These are phyloP conservation scores for Andrena fulva DNA, from an alignment of 2,888 invertebrate species.

Conservation along the genomic window DNA sequence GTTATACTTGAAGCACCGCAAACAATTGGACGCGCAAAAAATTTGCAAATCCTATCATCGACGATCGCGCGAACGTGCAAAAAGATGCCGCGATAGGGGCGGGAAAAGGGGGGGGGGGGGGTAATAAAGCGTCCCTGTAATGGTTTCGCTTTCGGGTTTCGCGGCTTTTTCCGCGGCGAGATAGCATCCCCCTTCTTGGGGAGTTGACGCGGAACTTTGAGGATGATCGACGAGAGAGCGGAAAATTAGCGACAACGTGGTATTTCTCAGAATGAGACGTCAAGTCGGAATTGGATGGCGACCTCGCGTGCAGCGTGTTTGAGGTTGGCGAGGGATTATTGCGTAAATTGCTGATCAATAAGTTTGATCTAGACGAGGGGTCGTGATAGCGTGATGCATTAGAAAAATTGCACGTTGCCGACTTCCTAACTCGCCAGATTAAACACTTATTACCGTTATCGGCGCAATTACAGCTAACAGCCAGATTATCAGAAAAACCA, in stretches of 20 bases:
- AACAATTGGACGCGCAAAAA: not conserved
- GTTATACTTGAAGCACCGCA: not conserved
- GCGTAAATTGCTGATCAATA: conserved; percentile 45
- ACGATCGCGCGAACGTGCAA: not conserved
- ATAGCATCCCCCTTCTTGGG: conserved; percentile 19
- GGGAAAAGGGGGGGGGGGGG: not conserved
- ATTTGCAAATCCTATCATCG: not conserved
- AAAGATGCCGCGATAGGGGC: not conserved
- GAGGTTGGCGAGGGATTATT: conserved; percentile 36
- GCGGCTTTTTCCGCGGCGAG: conserved; percentile 5
- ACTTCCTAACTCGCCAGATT: too few species aligned
- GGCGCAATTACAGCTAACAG: not conserved
- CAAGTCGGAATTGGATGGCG: conserved; percentile 34
- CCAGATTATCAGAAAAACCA: not conserved
- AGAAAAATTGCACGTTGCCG: conserved; percentile 1
- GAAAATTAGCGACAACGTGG: conserved; percentile 57
- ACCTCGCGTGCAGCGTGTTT: conserved; percentile 47
- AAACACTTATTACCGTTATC: not conserved
- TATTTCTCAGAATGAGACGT: conserved; percentile 53
- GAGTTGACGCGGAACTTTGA: conserved; percentile 30
- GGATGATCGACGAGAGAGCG: conserved; percentile 60
- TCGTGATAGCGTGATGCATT: conserved; percentile 4
- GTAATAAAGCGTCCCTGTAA: conserved; percentile 22
- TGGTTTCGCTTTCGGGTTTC: conserved; percentile 36
- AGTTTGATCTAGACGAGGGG: conserved; percentile 29